Base-by-base conservation (phyloP, 2,888 invertebrate genomes). In the Ennomos fuscantarius region DNA sequence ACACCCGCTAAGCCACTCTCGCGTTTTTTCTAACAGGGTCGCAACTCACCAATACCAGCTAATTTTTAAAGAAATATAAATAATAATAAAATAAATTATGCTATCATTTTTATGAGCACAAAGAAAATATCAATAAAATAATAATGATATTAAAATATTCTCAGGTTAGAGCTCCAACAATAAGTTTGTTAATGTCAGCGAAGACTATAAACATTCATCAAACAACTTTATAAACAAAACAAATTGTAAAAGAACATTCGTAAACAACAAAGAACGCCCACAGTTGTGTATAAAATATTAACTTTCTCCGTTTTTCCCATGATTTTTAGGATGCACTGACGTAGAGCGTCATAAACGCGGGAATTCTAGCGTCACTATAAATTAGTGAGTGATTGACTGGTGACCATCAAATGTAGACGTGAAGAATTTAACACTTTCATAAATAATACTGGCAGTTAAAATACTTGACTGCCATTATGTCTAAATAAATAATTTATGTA, bases 261-360 rank as follows among this genome's bases (percentile, higher is more conserved):
- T 65, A 68, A 62, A 64, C 63, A 58, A 69, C 46, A 68, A 63
- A 66, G 64, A 63, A 62, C 70, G 63, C 76, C 74, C 60, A 76
- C 76, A 35, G 59, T 43, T 12, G 31, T 42, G 61, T 62, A 69
- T 68, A 66, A 71, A 65, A 62, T 71, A 69, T 58, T 41, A 51
- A 66, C 68, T 68, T 69, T 73, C 70, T 63, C 66, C 46, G 46
- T 39, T 47, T 45, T 49, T 58, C 48, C 40, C 56, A 50, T 40
- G 46, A 46, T 53, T 57, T 24, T 56, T 50, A 50, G 53, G 46
- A 53, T 35, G 11, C 32, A 49, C 36, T 39, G 48, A 47, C 45
- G 48, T 39, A 47, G 44, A 73, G 46, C 58, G 65, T 68, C 69
- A 69, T 76, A 76, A 74, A 71, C 65, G 60, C 44, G 52, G 39